Base-by-base conservation (phyloP, 2,797 vertebrate genomes). In the Bradypus variegatus region DNA sequence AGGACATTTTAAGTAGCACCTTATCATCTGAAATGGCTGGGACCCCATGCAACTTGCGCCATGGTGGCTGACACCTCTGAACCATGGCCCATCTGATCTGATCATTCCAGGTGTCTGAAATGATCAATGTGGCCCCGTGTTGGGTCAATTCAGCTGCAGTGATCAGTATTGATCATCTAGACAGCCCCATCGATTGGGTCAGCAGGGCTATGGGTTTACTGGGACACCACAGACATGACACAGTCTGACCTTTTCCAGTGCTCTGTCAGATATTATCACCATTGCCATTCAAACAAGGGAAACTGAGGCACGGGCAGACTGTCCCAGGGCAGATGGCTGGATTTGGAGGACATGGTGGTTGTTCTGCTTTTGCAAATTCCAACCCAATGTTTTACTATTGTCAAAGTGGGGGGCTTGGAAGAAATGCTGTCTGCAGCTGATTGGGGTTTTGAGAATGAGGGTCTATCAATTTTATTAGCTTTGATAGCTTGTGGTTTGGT, bases 121-220 rank as follows among this genome's bases (percentile, higher is more conserved):
- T 91, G 94, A 96, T 95, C 95, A 77, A 93, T 96, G 90, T 38
- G 33, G 83, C 76, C 86, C 86, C 62, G 15, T 60, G 92, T 94
- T 19, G 1, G 90, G 94, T 95, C 95, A 95, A 89, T 96, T 87
- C 93, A 27, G 75, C 91, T 16, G 31, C 65, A 88, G 90, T 73
- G 94, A 94, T 95, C 95, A 76, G 83, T 94, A 96, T 94, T 33
- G 95, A 96, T 92, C 2, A 2, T 78, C 69, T 88, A 62, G 91
- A 93, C 93, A 92, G 94, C 55, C 73, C 55, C 69, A 91, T 96
- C 11, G 60, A 96, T 89, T 10, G n/a, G 94, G 88, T 95, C 96
- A 95, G 76, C 58, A 72, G 45, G 86, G 82, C 86, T 14, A 2
- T 50, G 67, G 79, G 86, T 87, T 95, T 87, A 81, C 60, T 64